Base-by-base conservation (phyloP, 2,797 vertebrate genomes). In the Cirrhinus molitorella region DNA sequence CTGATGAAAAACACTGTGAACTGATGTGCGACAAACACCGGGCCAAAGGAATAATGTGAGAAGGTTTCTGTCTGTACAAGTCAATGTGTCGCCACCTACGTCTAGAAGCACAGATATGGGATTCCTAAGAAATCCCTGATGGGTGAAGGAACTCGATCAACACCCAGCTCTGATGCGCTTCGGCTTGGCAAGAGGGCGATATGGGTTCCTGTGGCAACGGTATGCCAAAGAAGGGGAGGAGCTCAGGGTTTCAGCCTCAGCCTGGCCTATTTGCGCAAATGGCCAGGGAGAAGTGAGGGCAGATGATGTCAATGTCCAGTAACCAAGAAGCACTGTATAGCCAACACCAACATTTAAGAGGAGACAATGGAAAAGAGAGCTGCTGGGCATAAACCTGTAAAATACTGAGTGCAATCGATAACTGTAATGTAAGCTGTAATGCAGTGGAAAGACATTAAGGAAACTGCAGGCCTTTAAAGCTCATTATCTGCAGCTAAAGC, bases 191-290 rank as follows among this genome's bases (percentile, higher is more conserved):
- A 79, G 43, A 51, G 63, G 53, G 61, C 83, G 66, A 84, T 51
- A 76, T 47, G 89, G 76, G 90, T 93, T 88, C 87, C 76, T 70
- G 83, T 87, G 83, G 87, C 83, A 91, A 91, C 88, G 74, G 55
- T 78, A 73, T 81, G 73, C 72, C 87, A 89, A 81, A 73, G 80
- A 51, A 13, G 23, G 23, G 63, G 81, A 79, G 55, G 55, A 63
- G 53, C 49, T 75, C n/a, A 67, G 55, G 86, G 74, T 88, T 85
- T 88, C 80, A 82, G 82, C 88, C 91, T 91, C 89, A 78, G 82
- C 80, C 85, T 91, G 93, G 85, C 92, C 91, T 91, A 92, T 89
- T 92, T 93, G 89, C 85, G 49, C 85, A 84, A 79, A 51, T 67
- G 34, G 72, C 49, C 21, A 78, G 51, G 88, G 88, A 90, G 88